A percentile compares a stretch with the other conserved stretches of the same genome.
Conservation (phyloP, 2,113 vertebrate genomes). For the Callocephalon fimbriatum region DNA sequence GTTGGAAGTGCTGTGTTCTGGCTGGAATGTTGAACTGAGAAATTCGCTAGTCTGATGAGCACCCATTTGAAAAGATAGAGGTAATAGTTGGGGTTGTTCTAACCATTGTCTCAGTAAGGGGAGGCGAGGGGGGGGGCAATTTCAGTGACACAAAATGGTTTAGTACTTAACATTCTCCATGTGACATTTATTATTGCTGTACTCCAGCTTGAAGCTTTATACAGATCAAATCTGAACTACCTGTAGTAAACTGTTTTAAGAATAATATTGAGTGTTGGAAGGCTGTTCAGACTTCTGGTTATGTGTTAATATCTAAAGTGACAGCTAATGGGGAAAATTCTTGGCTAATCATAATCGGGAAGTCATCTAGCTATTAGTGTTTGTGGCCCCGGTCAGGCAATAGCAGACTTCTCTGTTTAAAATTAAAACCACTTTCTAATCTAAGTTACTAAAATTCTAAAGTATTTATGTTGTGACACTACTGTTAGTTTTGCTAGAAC, state of each 20-base stretch:
- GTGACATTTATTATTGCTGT: not conserved
- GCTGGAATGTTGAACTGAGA: constrained; percentile 45
- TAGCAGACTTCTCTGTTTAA: not conserved
- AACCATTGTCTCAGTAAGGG: not conserved
- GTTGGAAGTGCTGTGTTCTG: constrained; percentile 42
- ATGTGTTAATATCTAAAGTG: not conserved
- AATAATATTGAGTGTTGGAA: not conserved
- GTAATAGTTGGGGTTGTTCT: not conserved
- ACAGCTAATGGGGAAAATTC: not conserved
- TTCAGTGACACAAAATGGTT: not conserved
- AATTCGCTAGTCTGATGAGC: not conserved
- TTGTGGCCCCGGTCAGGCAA: not conserved
- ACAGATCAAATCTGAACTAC: not conserved
- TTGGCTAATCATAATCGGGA: not conserved
- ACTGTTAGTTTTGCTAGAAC: not conserved
- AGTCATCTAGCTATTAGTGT: not conserved
- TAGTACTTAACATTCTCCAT: not conserved
- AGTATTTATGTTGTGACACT: not conserved
- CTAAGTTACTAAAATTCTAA: not conserved
- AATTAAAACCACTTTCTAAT: not conserved
- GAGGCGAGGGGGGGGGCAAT: too few relatives aligned
- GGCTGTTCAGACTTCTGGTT: not conserved
- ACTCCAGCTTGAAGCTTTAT: not conserved
- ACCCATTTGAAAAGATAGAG: not conserved
- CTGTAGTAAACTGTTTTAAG: not conserved